Conservation (phyloP, 2,797 vertebrate species). For the Chrysocyon brachyurus region DNA sequence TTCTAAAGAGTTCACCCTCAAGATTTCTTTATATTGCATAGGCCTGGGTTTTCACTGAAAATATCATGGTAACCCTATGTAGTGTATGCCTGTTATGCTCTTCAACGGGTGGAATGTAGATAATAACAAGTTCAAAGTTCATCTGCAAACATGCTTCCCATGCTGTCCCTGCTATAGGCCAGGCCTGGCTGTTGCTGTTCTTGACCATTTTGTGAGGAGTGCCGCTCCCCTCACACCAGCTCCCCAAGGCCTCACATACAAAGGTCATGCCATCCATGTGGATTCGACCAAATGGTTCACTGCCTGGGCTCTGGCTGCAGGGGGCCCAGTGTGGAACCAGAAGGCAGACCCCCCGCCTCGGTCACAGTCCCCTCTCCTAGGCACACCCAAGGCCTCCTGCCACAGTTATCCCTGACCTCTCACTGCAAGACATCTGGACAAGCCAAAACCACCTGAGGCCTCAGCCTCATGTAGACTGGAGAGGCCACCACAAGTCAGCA, state of each 20-base stretch:
- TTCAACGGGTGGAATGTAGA: neutral
- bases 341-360: neutral
- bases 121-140: neutral
- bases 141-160: neutral
- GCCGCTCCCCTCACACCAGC: neutral
- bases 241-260: neutral
- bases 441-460: neutral
- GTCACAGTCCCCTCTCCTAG: rapidly evolving
- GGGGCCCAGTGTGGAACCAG: neutral
- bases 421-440: too few relatives aligned
- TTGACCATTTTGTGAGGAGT: neutral
- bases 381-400: neutral
- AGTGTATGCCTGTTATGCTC: neutral
- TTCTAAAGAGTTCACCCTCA: neutral
- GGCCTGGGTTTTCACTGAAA: neutral
- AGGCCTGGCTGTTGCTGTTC: neutral
- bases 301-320: too few relatives aligned
- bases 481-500: neutral
- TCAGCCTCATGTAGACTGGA: neutral
- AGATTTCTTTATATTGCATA: neutral
- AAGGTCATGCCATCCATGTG: neutral
- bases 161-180: neutral
- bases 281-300: neutral
- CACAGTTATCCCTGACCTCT: neutral
- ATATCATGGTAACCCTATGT: neutral